A percentile compares a stretch with the other conserved stretches of the same genome.
Evolutionary conservation across 2,888 invertebrate genomes (phyloP).

Genomic region (Drosophila nr. fundita): DNA sequence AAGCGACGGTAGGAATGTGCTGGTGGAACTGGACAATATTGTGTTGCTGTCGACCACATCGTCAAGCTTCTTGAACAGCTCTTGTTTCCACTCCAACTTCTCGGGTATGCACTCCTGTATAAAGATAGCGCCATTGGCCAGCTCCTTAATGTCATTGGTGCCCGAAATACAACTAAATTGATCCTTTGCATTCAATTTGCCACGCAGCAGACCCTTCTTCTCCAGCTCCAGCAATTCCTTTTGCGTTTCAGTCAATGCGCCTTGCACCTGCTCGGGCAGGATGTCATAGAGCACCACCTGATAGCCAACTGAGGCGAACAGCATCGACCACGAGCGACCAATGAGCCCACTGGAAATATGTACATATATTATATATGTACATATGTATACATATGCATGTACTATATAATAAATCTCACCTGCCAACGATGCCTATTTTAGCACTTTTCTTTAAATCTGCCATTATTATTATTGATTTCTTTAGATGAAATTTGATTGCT

Average conservation of each 20-base stretch:
- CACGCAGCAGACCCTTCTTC: slow-evolving; percentile 90
- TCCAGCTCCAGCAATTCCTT: slow-evolving; percentile 90
- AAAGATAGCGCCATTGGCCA: slow-evolving; percentile 91
- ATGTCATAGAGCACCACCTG: slow-evolving; percentile 95
- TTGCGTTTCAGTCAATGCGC: slow-evolving; percentile 90
- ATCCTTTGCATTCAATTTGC: slow-evolving; percentile 89
- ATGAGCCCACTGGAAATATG: slow-evolving; percentile 92
- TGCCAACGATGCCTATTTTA: slow-evolving; percentile 91
- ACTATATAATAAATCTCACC: slow-evolving; percentile 85
- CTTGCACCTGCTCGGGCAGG: slow-evolving; percentile 89
- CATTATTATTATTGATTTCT: slow-evolving; percentile 50
- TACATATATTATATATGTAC: not conserved
- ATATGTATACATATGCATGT: not conserved
- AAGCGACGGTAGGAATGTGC: slow-evolving; percentile 94
- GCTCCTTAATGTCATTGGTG: slow-evolving; percentile 88
- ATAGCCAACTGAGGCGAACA: slow-evolving; percentile 97
- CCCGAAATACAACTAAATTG: slow-evolving; percentile 93
- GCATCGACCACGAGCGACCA: slow-evolving; percentile 98
- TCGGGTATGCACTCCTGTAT: slow-evolving; percentile 98
- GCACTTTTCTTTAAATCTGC: slow-evolving; percentile 85
- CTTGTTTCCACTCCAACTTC: slow-evolving; percentile 92
- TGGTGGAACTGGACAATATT: slow-evolving; percentile 96
- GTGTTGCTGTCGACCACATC: slow-evolving; percentile 90
- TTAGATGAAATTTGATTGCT: slow-evolving; percentile 3
- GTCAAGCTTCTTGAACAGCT: slow-evolving; percentile 92